Conservation (phyloP, 2,797 vertebrate genomes). For the Melanotaenia maccullochi region DNA sequence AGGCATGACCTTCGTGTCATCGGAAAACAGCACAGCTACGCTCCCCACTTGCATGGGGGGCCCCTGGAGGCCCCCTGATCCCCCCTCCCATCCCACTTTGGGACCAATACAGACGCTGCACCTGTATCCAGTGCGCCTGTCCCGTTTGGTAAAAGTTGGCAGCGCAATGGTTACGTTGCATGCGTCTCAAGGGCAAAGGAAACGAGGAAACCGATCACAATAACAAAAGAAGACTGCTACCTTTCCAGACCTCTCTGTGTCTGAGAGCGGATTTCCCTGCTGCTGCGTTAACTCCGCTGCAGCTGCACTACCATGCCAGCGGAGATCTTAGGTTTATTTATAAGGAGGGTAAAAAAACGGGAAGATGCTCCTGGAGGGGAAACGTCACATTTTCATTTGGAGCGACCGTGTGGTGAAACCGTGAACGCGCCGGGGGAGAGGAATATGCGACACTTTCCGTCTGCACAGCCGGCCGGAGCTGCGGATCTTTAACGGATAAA, state of each 20-base stretch:
- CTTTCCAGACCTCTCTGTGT: constrained; percentile 36
- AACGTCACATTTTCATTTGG: constrained; percentile 71
- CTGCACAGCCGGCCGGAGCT: constrained; percentile 39
- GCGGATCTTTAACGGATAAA: constrained; percentile 46
- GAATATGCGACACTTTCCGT: constrained; percentile 61
- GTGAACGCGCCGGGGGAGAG: constrained; percentile 58
- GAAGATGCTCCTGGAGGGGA: constrained; percentile 62
- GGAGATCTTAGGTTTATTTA: constrained; percentile 50
- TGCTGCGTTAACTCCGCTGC: constrained; percentile 16
- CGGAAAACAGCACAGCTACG: constrained; percentile 3
- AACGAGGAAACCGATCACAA: constrained; percentile 70
- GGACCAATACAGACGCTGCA: constrained; percentile 66
- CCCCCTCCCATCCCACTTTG: constrained; percentile 9
- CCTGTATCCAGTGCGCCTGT: constrained; percentile 80
- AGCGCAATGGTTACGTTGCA: constrained; percentile 77
- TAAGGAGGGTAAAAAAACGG: constrained; percentile 31
- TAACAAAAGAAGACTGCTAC: constrained; percentile 61
- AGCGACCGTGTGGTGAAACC: constrained; percentile 59
- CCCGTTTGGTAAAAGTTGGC: constrained; percentile 80
- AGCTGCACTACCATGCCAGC: constrained; percentile 48
- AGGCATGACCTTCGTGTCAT: constrained; percentile 41
- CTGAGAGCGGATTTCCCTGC: constrained; percentile 18
- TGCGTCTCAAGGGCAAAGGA: constrained; percentile 83
- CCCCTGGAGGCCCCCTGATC: constrained; percentile 23
- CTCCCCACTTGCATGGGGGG: constrained; percentile 19